phyloP scores from a whole-genome alignment of 1,140 invertebrate species.

The Papilio polytes region DNA sequence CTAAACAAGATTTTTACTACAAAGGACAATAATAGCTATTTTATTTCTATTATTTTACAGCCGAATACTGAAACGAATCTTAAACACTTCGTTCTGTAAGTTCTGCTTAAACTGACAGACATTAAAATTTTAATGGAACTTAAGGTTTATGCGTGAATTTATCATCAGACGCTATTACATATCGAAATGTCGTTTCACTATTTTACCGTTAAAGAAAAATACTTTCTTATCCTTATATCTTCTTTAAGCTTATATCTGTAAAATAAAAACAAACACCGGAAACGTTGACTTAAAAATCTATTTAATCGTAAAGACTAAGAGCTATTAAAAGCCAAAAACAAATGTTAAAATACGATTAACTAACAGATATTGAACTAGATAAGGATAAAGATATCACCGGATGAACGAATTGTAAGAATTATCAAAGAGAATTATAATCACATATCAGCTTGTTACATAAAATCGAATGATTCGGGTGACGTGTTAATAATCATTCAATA shows the following conservation, averaged over 20 bases:
- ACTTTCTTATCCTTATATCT: background rate
- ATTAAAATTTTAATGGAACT: too few relatives aligned
- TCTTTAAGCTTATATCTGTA: background rate
- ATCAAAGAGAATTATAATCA: background rate
- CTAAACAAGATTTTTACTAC: background rate
- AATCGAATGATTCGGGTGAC: slow-evolving; percentile 8
- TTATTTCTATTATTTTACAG: too few relatives aligned
- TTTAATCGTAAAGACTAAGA: background rate
- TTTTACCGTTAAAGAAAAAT: background rate
- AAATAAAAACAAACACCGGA: background rate
- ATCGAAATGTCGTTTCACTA: background rate
- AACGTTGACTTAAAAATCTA: background rate
- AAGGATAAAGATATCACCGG: slow-evolving; percentile 31
- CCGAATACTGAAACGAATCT: too few relatives aligned
- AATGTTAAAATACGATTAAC: slow-evolving; percentile 16
- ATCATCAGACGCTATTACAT: too few relatives aligned
- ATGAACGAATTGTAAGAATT: slow-evolving; percentile 6
- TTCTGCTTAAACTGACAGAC: too few relatives aligned
- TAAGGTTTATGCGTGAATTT: too few relatives aligned
- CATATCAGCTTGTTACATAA: slow-evolving; percentile 8
- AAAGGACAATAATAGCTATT: background rate
- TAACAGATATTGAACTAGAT: slow-evolving; percentile 3
- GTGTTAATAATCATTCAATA: background rate
- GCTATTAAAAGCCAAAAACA: slow-evolving; percentile 5
- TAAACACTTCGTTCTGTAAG: too few relatives aligned